A percentile compares a stretch with the other conserved stretches of the same genome.
phyloP scores from a whole-genome alignment of 64 coral and sea anemone genomes.

The Pocillopora verrucosa region DNA sequence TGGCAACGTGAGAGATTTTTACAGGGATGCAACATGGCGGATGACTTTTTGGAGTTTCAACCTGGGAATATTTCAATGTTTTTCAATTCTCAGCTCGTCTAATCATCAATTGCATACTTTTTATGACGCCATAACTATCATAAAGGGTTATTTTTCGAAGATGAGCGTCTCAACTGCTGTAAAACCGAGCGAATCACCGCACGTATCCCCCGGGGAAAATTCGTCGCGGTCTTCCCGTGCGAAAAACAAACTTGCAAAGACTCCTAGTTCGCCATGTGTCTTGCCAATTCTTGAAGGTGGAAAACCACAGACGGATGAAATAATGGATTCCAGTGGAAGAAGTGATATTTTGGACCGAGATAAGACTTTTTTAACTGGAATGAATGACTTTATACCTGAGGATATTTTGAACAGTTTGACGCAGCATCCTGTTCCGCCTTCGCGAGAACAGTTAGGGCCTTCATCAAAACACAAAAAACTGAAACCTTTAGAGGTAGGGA shows the following conservation, averaged over 20 bases:
- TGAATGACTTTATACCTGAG: conserved; percentile 92
- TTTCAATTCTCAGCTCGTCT: not conserved
- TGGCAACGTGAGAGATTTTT: not conserved
- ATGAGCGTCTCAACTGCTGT: conserved; percentile 53
- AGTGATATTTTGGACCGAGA: conserved; percentile 43
- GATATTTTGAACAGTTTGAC: conserved; percentile 98
- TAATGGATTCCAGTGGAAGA: not conserved
- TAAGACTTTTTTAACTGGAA: conserved; percentile 76
- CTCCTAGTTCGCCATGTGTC: conserved; percentile 71
- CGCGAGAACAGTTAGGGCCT: conserved; percentile 82
- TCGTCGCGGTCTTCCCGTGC: conserved; percentile 31
- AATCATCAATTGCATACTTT: not conserved
- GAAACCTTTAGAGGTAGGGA: conserved; percentile 66
- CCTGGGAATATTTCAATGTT: not conserved
- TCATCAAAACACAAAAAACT: conserved; percentile 80
- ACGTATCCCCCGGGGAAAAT: conserved; percentile 23
- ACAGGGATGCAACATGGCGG: not conserved
- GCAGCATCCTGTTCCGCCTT: conserved; percentile 75
- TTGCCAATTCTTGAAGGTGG: conserved; percentile 80
- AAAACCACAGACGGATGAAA: conserved; percentile 39
- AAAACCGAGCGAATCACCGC: conserved; percentile 46
- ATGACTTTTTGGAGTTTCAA: conserved; percentile 4
- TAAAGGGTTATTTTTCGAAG: not conserved
- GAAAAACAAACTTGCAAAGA: conserved; percentile 58
- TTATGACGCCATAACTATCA: too few relatives aligned